Evolutionary conservation across 2,797 vertebrate genomes (phyloP), one percentile per base, ranked within the genome.

Genomic region (Acrossocheilus fasciatus): DNA sequence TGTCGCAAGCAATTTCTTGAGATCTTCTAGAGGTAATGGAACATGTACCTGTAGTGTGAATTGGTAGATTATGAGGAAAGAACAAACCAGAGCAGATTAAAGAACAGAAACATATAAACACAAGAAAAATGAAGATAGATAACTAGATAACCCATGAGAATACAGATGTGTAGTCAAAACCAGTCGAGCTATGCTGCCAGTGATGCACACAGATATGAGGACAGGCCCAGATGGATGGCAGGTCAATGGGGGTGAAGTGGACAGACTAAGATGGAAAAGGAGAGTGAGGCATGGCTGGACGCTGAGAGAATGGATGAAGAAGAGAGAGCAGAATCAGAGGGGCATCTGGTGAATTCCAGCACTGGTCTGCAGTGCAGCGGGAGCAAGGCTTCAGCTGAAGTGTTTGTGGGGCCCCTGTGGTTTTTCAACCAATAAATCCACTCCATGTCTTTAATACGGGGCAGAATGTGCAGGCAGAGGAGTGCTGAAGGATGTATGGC

Each of bases 361-460:
- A 70, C 90, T 89, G 88, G 83, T 89, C 88, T 91, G 83, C 85
- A 87, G 86, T 91, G 84, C 91, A 87, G 90, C 89, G 87, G 91
- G 91, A 94, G 91, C 92, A 88, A 90, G 87, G 91, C 91, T 90
- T 86, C 88, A 92, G 90, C 92, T 87, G 68, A 92, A 93, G 94
- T 93, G 92, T 95, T 94, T 95, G 93, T 94, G 92, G 92, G 93
- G 89, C 93, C 93, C 93, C 91, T 94, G 95, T 92, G 95, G 95
- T 91, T 95, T 94, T 94, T 93, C 93, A 95, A 92, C 89, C 93
- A 94, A 95, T 95, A 95, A 95, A 95, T 96, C 92, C 89, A 94
- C 91, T 85, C 89, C 93, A 93, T 92, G 92, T 94, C 94, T 95
- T 95, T 94, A 95, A 94, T 95, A 93, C 87, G 89, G 89, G 92